Percentiles rank a stretch among this genome's conserved stretches.
Evolutionary conservation across 2,113 vertebrate genomes (phyloP).

Genomic region (Pimephales promelas): DNA sequence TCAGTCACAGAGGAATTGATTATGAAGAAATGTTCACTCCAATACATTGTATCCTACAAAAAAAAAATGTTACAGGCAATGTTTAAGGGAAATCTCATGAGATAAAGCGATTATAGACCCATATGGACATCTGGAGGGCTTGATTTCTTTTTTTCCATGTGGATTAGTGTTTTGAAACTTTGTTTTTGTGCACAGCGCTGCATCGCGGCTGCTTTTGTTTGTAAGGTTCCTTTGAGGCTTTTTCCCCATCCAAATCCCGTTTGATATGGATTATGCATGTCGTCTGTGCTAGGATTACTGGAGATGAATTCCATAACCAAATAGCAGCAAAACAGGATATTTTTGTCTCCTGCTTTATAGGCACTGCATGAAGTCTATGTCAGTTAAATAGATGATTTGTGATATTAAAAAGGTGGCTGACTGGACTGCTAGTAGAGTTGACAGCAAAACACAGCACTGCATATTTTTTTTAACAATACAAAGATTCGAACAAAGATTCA

Average conservation of each 20-base stretch:
- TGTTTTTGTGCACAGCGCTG: conserved; percentile 31
- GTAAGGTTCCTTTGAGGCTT: conserved; percentile 28
- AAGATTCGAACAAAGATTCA: conserved; percentile 13
- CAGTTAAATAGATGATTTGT: conserved; percentile 20
- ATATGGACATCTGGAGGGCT: conserved; percentile 50
- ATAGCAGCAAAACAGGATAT: conserved; percentile 19
- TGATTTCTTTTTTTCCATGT: conserved; percentile 31
- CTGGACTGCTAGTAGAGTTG: conserved; percentile 19
- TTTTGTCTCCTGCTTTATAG: conserved; percentile 21
- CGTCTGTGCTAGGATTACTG: conserved; percentile 44
- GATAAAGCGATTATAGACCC: conserved; percentile 43
- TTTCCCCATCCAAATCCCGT: conserved; percentile 38
- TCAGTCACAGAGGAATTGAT: conserved; percentile 5
- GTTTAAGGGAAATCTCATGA: conserved; percentile 41
- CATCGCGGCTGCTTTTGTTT: conserved; percentile 42
- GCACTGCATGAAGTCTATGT: conserved; percentile 8
- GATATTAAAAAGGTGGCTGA: conserved; percentile 21
- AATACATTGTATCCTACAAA: conserved; percentile 18
- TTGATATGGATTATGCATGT: conserved; percentile 57
- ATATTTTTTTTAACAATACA: conserved; percentile 22
- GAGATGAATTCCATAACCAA: conserved; percentile 36
- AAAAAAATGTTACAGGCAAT: not conserved
- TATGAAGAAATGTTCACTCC: conserved; percentile 21
- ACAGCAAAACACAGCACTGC: conserved; percentile 12
- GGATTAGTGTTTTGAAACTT: conserved; percentile 49